phyloP scores from a whole-genome alignment of 1,140 invertebrate genomes.

The Psix sp. region DNA sequence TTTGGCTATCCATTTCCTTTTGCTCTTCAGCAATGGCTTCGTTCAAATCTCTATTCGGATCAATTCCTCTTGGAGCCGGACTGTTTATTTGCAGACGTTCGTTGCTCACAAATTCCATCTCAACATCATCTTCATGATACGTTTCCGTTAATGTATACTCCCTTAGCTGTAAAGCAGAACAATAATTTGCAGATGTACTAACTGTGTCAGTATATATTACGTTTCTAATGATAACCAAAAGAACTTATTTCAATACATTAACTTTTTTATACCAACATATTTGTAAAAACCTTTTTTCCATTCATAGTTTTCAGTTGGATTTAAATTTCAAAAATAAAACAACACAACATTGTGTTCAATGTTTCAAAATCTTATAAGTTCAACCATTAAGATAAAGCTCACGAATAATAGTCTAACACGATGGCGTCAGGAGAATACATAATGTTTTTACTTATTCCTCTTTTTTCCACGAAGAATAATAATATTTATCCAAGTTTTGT shows the following conservation, averaged over 20 bases:
- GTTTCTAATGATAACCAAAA: too few relatives aligned
- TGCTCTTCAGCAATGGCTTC: constrained; percentile 87
- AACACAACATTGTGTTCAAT: constrained; percentile 26
- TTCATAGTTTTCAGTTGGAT: neutral
- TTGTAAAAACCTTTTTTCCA: too few relatives aligned
- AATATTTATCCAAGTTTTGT: constrained; percentile 38
- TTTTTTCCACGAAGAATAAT: constrained; percentile 4
- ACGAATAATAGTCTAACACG: constrained; percentile 27
- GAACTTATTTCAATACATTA: too few relatives aligned
- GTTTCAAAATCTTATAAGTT: constrained; percentile 34
- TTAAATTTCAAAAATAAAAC: constrained; percentile 5
- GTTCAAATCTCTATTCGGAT: constrained; percentile 85
- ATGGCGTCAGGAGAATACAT: constrained; percentile 25
- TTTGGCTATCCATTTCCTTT: constrained; percentile 80
- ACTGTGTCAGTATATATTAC: too few relatives aligned
- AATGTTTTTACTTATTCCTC: constrained; percentile 30
- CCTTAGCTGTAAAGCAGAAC: constrained; percentile 80
- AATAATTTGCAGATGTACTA: too few relatives aligned
- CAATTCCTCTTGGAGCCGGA: constrained; percentile 80
- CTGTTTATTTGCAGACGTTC: constrained; percentile 83
- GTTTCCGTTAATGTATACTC: constrained; percentile 91
- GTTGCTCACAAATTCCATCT: constrained; percentile 85
- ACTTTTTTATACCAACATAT: too few relatives aligned
- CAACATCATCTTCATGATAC: constrained; percentile 85
- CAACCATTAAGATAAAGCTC: constrained; percentile 37